Base-by-base conservation (phyloP, 2,888 invertebrate species). In the Melinaea marsaeus region DNA sequence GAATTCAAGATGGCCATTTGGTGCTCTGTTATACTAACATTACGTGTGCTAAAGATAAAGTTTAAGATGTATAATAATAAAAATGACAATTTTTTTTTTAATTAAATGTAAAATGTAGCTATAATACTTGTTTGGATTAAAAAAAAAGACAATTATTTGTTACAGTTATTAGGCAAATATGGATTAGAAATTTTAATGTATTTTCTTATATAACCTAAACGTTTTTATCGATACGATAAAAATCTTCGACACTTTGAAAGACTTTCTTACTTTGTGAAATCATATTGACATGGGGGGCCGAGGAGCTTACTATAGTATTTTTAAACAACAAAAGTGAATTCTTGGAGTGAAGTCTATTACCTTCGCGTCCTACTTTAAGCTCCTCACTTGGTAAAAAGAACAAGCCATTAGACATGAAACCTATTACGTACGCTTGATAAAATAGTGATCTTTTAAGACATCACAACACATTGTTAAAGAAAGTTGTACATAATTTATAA, bases 361-460 rank as follows among this genome's bases (percentile, higher is more conserved):
- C 51, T 51, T 51, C 51, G 51, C 32, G 51, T 32, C 51, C 51
- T 51, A 51, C 51, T 51, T 51, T 51, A 32, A 51, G n/a, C 46
- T 46, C n/a, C 51, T 22, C 32, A 32, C 51, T 51, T 11, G 51
- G 51, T 32, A 11, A 51, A 51, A 51, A 51, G 51, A 51, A 51
- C 32, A 51, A 51, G 11, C 32, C 51, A 32, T 51, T 32, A 51
- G 32, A 32, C 51, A 9, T 51, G 32, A 32, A 32, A 51, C 51
- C 32, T 51, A 32, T 51, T 51, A 51, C 11, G 9, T 32, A 32
- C 51, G 11, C 51, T 51, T 4, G 32, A 51, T 32, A 51, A 4
- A 32, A 51, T 32, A 51, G 11, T 51, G 0, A 51, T 51, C 2
- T 51, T 51, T 42, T 42, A 42, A 5, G 42, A 9, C 11, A 9